These are phyloP conservation scores for Cranoglanis bouderius DNA, from an alignment of 2,113 vertebrate species.

Conservation along the genomic window DNA sequence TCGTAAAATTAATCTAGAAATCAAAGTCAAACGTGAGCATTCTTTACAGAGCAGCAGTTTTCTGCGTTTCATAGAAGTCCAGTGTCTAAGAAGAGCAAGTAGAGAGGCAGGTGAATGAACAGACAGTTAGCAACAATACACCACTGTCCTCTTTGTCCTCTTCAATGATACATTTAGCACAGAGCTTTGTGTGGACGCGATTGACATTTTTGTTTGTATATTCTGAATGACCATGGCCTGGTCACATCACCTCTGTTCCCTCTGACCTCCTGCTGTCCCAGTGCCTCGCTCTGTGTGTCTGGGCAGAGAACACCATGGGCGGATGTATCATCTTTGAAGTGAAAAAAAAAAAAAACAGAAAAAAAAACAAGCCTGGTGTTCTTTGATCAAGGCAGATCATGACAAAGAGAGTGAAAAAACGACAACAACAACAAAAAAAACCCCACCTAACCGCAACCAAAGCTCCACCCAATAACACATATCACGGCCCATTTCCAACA, in stretches of 20 bases:
- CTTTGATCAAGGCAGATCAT: not conserved
- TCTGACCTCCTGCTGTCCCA: not conserved
- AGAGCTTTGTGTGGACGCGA: not conserved
- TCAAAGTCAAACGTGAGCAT: not conserved
- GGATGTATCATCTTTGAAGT: constrained; percentile 20
- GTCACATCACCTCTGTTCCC: constrained; percentile 5
- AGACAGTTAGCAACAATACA: constrained; percentile 6
- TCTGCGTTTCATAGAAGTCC: not conserved
- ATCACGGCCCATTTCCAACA: constrained; percentile 27
- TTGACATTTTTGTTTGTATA: not conserved
- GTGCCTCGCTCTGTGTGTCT: not conserved
- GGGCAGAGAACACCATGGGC: not conserved
- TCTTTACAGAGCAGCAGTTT: not conserved
- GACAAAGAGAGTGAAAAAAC: not conserved
- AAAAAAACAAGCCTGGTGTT: not conserved
- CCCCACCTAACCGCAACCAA: not conserved
- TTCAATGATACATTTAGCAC: not conserved
- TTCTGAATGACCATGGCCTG: constrained; percentile 23
- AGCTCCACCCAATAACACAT: constrained; percentile 17
- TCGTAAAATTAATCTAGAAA: not conserved
- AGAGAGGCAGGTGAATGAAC: not conserved
- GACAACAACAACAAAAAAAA: not conserved
- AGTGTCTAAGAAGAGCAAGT: not conserved
- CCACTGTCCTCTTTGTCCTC: constrained; percentile 2
- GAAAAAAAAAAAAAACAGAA: not conserved